A percentile compares a stretch with the other conserved stretches of the same genome.
phyloP scores from a whole-genome alignment of 2,113 vertebrate genomes.

The Rhinolophus sinicus region DNA sequence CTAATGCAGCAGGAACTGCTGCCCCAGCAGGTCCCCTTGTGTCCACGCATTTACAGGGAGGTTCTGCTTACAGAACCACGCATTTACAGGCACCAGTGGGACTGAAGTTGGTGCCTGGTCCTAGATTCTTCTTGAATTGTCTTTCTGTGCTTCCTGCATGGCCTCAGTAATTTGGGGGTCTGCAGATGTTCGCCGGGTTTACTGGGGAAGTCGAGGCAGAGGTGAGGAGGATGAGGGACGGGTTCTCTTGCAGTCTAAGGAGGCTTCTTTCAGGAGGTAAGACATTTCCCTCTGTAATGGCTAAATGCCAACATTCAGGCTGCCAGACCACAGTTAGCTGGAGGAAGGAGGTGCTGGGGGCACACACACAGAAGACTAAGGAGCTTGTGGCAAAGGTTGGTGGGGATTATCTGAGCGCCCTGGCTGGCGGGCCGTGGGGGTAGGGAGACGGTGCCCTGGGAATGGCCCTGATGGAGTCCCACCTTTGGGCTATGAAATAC shows the following conservation, averaged over 20 bases:
- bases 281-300: neutral
- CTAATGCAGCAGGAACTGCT: neutral
- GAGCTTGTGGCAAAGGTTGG: neutral
- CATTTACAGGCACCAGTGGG: neutral
- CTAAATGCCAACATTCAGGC: neutral
- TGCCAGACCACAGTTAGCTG: accelerated
- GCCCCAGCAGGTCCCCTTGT: neutral
- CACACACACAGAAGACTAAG: neutral
- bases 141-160: neutral
- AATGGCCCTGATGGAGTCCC: neutral
- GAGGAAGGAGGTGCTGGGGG: neutral
- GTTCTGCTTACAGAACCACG: neutral
- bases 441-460: neutral
- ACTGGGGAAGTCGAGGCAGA: neutral
- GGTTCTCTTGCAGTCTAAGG: neutral
- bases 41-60: neutral
- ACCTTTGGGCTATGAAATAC: too few species aligned
- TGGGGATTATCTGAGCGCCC: neutral
- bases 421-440: neutral
- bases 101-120: neutral
- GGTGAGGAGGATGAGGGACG: neutral
- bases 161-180: neutral
- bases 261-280: neutral
- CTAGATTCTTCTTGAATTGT: neutral
- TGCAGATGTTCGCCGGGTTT: neutral